Evolutionary conservation across 1,140 invertebrate genomes (phyloP).

Genomic region (Potamilus streckersoni): DNA sequence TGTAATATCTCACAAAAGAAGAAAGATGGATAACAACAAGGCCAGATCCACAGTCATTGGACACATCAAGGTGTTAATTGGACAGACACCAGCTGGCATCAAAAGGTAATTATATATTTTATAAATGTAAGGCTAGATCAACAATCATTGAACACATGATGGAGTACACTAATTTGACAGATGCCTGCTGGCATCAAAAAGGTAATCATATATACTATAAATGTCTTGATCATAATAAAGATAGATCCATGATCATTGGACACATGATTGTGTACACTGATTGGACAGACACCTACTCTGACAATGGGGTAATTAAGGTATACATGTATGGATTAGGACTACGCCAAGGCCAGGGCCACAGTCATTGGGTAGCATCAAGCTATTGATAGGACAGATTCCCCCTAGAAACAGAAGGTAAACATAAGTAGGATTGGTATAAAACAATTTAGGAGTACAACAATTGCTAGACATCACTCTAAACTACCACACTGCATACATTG

Average conservation of each 20-base stretch:
- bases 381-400: no score
- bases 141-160: background rate
- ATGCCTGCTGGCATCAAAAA: no score
- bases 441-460: no score
- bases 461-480: no score
- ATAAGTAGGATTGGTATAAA: background rate
- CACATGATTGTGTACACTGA: constrained; percentile 35
- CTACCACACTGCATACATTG: no score
- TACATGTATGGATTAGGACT: background rate
- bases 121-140: background rate
- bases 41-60: constrained; percentile 35
- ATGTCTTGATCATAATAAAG: constrained; percentile 31
- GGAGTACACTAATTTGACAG: no score
- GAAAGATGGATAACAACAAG: constrained; percentile 34
- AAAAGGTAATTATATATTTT: constrained; percentile 37
- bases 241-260: constrained; percentile 36
- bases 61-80: constrained; percentile 44
- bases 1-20: constrained; percentile 3
- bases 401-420: no score
- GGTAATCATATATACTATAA: no score
- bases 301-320: background rate
- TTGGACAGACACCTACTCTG: constrained; percentile 58
- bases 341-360: constrained; percentile 34
- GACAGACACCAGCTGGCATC: constrained; percentile 56
- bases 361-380: constrained; percentile 27